These are phyloP conservation scores for Acheta domesticus DNA, from an alignment of 2,888 invertebrate genomes.

Conservation along the genomic window DNA sequence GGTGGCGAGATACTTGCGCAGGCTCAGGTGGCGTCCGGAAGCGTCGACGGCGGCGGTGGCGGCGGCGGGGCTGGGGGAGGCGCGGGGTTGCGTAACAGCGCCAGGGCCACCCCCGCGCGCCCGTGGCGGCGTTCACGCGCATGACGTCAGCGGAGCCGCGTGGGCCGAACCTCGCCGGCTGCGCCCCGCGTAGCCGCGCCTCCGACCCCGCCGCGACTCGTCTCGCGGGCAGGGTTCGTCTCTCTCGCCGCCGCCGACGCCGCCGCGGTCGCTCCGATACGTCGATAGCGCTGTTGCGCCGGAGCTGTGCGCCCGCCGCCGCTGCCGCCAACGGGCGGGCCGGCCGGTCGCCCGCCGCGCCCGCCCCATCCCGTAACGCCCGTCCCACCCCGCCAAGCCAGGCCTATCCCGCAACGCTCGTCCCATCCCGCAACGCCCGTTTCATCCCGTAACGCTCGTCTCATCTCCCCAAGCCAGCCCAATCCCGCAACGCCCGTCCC, in stretches of 20 bases:
- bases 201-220: constrained; percentile 47
- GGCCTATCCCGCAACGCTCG: no score
- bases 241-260: neutral
- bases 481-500: no score
- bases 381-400: no score
- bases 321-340: neutral
- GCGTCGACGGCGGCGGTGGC: no score
- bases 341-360: constrained; percentile 46
- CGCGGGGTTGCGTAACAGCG: neutral
- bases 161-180: constrained; percentile 49
- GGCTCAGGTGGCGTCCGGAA: no score
- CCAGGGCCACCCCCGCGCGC: neutral
- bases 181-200: constrained; percentile 53
- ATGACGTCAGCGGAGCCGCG: constrained; percentile 38
- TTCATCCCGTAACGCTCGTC: no score
- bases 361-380: constrained; percentile 39
- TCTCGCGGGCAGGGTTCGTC: neutral
- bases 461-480: no score
- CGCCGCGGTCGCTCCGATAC: neutral
- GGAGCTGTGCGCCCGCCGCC: neutral
- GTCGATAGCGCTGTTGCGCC: neutral
- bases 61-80: no score
- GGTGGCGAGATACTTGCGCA: constrained; percentile 18
- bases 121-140: constrained; percentile 18
- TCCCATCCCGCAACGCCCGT: no score